Percentiles rank a stretch among this genome's conserved stretches.
Evolutionary conservation across 2,888 invertebrate species (phyloP).

Genomic region (Drosophila hamatofila): DNA sequence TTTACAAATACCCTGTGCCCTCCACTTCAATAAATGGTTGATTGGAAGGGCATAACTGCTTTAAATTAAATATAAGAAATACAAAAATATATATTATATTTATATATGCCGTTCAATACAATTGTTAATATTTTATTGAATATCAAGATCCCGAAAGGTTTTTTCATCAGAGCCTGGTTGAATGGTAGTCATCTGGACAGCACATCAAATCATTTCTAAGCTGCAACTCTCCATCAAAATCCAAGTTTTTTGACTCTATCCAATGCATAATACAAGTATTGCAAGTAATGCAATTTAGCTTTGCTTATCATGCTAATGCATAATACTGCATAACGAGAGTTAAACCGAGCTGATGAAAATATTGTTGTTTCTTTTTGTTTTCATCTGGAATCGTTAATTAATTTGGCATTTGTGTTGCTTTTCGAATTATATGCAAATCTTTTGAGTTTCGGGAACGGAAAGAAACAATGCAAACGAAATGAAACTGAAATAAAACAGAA

Average conservation of each 20-base stretch:
- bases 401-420: constrained; percentile 39
- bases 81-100: no score
- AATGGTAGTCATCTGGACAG: not conserved
- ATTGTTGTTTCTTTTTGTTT: not conserved
- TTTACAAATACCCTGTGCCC: no score
- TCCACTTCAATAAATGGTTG: no score
- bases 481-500: constrained; percentile 42
- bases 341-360: constrained; percentile 17
- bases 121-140: no score
- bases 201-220: not conserved
- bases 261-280: not conserved
- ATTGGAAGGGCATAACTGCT: no score
- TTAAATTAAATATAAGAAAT: no score
- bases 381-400: constrained; percentile 39
- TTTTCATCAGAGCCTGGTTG: no score
- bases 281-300: not conserved
- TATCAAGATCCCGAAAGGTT: no score
- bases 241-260: not conserved
- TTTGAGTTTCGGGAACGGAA: constrained; percentile 25
- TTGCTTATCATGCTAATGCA: constrained; percentile 8
- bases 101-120: no score
- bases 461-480: constrained; percentile 23
- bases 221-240: not conserved
- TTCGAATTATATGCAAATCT: constrained; percentile 48
- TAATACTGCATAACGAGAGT: constrained; percentile 1